Evolutionary conservation across 2,113 vertebrate species (phyloP), one percentile per base, ranked within the genome.

Genomic region (Dipodomys stephensi): DNA sequence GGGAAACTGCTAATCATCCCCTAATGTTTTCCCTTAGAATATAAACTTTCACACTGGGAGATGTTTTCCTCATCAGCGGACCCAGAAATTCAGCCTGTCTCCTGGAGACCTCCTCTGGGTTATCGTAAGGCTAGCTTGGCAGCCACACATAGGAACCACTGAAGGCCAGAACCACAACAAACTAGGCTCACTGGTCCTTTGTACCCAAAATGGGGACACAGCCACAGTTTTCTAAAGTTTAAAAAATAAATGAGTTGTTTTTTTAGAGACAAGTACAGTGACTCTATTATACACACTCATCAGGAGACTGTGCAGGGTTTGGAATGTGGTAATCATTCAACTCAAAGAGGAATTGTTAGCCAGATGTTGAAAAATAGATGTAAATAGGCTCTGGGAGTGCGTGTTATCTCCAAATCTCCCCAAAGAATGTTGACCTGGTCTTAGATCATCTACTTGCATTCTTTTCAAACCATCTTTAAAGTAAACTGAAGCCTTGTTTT

Each of bases 281-380:
- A 94, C 73, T 95, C 88, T 76, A 94, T 96, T 96, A 96, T 96
- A 88, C 49, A 46, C 57, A 87, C 93, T 95, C 95, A 93, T 93
- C 44, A 60, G 94, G 92, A 94, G 82, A 94, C 57, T 72, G 90
- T 69, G 35, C 87, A 49, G 73, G 65, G 79, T 89, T 95, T 53
- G 49, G 80, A 89, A 91, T 96, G 96, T 30, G 90, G 94, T 96
- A 83, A 96, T 96, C 88, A 30, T 18, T 71, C 81, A 35, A 72
- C 76, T 96, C 91, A 96, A 96, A 97, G 91, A 64, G 77, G 91
- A 87, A 96, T 96, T 96, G 96, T 95, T 95, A 92, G 89, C 82
- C 87, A 90, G 87, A 83, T 74, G 69, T 92, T 77, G 91, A 92
- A 94, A 89, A 96, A 94, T 89, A 89, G 39, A 95, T 94, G 94